Percentiles rank a stretch among this genome's conserved stretches.
phyloP scores from a whole-genome alignment of 1,140 invertebrate genomes.

The Ceratina calcarata region DNA sequence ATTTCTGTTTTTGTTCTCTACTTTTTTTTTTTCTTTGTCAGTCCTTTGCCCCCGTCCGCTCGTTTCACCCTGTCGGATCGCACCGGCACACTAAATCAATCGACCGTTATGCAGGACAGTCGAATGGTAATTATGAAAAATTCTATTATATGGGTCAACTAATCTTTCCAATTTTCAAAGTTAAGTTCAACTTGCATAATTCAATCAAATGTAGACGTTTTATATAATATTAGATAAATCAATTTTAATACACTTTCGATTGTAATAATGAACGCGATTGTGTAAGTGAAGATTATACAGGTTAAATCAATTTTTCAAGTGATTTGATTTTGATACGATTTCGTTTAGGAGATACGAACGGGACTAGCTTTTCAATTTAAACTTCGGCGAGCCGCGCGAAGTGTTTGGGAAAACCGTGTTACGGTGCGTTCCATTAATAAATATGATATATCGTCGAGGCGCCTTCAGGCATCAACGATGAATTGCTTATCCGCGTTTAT shows the following conservation, averaged over 20 bases:
- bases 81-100: constrained; percentile 57
- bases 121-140: constrained; percentile 46
- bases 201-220: too few relatives aligned
- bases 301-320: too few relatives aligned
- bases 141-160: too few relatives aligned
- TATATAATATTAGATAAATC: too few relatives aligned
- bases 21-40: background rate
- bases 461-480: constrained; percentile 41
- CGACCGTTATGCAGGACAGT: constrained; percentile 55
- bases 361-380: constrained; percentile 1
- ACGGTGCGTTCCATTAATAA: constrained; percentile 42
- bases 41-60: background rate
- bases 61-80: constrained; percentile 33
- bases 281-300: background rate
- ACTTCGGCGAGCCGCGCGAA: constrained; percentile 22
- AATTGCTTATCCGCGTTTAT: constrained; percentile 49
- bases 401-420: constrained; percentile 43
- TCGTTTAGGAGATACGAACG: too few relatives aligned
- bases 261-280: too few relatives aligned
- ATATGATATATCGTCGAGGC: constrained; percentile 42
- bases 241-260: too few relatives aligned
- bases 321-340: background rate
- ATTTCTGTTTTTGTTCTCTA: constrained; percentile 6
- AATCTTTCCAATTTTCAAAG: too few relatives aligned
- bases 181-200: too few relatives aligned